Percentiles rank a stretch among this genome's conserved stretches.
Evolutionary conservation across 2,113 vertebrate species (phyloP).

Genomic region (Cheirogaleus medius): DNA sequence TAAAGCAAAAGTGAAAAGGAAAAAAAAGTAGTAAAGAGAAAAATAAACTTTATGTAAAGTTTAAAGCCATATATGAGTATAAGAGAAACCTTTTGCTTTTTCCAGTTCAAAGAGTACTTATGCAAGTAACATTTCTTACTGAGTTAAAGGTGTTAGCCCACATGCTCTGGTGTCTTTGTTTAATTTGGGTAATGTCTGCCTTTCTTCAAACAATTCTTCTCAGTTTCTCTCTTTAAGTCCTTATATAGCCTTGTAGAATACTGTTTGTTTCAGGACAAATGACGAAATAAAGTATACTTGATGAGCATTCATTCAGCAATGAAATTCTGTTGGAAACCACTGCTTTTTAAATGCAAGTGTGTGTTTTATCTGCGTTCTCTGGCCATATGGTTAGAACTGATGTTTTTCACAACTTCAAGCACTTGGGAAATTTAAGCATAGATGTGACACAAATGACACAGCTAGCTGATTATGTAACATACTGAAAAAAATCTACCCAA

Average conservation of each 20-base stretch:
- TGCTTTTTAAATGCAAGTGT: conserved; percentile 35
- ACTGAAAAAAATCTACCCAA: conserved; percentile 10
- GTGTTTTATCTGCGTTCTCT: not conserved
- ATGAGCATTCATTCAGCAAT: conserved; percentile 43
- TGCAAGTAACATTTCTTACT: not conserved
- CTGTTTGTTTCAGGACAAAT: conserved; percentile 3
- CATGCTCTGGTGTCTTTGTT: not conserved
- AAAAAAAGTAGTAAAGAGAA: conserved; percentile 21
- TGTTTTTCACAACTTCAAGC: conserved; percentile 56
- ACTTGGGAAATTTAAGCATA: conserved; percentile 53
- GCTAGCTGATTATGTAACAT: conserved; percentile 26
- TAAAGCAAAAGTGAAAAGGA: conserved; percentile 72
- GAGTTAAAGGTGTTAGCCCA: not conserved
- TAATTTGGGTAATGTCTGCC: not conserved
- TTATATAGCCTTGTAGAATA: not conserved
- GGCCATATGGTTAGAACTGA: conserved; percentile 52
- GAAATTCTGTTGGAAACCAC: conserved; percentile 29
- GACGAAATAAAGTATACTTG: not conserved
- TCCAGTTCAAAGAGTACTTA: not conserved
- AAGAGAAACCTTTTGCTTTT: not conserved
- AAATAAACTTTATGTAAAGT: not conserved
- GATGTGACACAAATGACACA: conserved; percentile 48
- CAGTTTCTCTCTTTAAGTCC: not conserved
- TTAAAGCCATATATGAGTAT: not conserved
- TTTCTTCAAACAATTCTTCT: conserved; percentile 16